These are phyloP conservation scores for Propithecus perrieri DNA, from an alignment of 2,797 vertebrate genomes.

Conservation along the genomic window DNA sequence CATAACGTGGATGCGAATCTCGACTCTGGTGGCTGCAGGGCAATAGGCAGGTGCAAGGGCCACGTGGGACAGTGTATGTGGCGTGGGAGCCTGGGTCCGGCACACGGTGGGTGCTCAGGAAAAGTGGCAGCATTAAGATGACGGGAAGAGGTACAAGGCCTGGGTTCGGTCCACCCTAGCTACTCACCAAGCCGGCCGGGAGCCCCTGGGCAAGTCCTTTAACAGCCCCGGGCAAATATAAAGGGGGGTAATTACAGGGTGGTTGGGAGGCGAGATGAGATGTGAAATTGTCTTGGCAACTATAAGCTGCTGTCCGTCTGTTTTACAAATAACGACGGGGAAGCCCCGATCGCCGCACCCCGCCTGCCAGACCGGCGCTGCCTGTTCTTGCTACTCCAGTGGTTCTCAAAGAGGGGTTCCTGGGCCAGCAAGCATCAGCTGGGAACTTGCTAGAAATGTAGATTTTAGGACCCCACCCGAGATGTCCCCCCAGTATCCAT, in stretches of 20 bases:
- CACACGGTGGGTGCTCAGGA: fast-evolving
- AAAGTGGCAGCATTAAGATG: neutral
- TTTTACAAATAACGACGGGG: neutral
- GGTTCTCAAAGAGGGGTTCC: neutral
- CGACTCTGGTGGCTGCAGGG: fast-evolving
- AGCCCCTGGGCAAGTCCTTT: fast-evolving
- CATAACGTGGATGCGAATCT: fast-evolving
- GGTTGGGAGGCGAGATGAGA: fast-evolving
- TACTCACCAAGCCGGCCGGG: fast-evolving
- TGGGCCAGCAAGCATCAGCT: fast-evolving
- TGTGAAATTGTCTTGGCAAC: fast-evolving
- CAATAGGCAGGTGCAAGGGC: fast-evolving
- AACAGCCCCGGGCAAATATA: fast-evolving
- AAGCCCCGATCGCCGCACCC: fast-evolving
- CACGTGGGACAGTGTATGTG: fast-evolving
- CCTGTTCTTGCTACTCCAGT: fast-evolving
- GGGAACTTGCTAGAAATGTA: neutral
- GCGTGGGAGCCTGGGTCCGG: fast-evolving
- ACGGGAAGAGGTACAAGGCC: neutral
- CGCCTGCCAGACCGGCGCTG: fast-evolving
- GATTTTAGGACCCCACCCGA: neutral
- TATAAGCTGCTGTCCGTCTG: fast-evolving
- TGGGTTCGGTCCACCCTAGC: neutral
- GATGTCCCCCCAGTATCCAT: neutral
- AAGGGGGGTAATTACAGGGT: fast-evolving